Evolutionary conservation across 92 coral and sea anemone species (phyloP), one percentile per base, ranked within the genome.

Genomic region (Epizoanthus scotinus): DNA sequence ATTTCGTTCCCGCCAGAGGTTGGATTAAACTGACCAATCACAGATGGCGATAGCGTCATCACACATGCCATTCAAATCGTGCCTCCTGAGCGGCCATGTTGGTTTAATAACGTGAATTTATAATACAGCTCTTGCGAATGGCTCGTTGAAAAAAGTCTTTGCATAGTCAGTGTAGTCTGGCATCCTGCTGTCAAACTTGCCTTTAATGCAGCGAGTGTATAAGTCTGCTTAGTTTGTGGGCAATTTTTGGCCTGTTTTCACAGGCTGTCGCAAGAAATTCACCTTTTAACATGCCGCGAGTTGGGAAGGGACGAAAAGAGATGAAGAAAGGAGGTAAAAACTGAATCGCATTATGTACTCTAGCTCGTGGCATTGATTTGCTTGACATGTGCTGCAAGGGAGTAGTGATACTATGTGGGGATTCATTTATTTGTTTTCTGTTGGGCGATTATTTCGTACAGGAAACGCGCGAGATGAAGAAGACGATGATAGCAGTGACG

Each of bases 201-300:
- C 42, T 29, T 27, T 58, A 21, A 54, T 42, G 44, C 64, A 54
- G 61, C 20, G 26, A 55, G 15, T 13, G 8, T 31, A 49, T 59
- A 73, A 73, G 25, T 54, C 29, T 73, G 79, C 65, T 73, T 58
- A 31, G 79, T 73, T 55, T 55, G 60, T 73, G 79, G 66, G 79
- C 79, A 28, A 2, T 73, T 54, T 31, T 73, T 56, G 36, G 79
- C 52, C 62, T n/a, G 44, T 55, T 73, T 9, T 19, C 79, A 5
- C 29, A 47, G 50, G 65, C 79, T 73, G 50, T n/a, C 65, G 66
- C 65, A 62, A 73, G 79, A 73, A 73, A 73, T 56, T 27, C 28
- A 18, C 65, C 79, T 2, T 65, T 73, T 4, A 18, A 73, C 14
- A 73, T 73, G 79, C 79, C 79, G 55, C 79, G 79, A 8, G 63